These are phyloP conservation scores for Salarias fasciatus DNA, from an alignment of 2,797 vertebrate genomes.

Conservation along the genomic window DNA sequence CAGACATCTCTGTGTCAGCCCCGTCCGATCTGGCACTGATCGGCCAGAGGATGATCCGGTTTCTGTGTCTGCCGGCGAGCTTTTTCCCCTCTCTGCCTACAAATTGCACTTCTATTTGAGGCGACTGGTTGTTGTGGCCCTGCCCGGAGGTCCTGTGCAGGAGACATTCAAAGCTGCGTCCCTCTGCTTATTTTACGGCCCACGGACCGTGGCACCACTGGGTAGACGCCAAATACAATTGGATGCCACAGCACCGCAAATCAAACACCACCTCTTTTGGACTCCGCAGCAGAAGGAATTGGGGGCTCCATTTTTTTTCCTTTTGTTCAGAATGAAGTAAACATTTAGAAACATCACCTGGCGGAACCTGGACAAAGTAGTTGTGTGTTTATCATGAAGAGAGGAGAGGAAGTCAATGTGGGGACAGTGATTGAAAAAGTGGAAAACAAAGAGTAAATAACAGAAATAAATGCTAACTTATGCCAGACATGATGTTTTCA, in stretches of 20 bases:
- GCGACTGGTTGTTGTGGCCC: conserved; percentile 62
- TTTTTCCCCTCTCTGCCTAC: conserved; percentile 66
- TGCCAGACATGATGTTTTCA: too few relatives aligned
- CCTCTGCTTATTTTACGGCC: conserved; percentile 67
- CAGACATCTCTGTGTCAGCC: conserved; percentile 52
- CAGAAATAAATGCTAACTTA: too few relatives aligned
- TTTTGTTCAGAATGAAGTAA: conserved; percentile 19
- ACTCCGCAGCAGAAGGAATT: conserved; percentile 18
- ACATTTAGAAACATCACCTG: background rate
- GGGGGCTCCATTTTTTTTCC: conserved; percentile 13
- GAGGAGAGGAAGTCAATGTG: conserved; percentile 18
- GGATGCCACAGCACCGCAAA: conserved; percentile 20
- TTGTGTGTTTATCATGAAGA: conserved; percentile 36
- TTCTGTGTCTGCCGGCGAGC: conserved; percentile 49
- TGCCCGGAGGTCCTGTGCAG: conserved; percentile 53
- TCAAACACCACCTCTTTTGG: conserved; percentile 28
- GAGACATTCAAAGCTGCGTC: conserved; percentile 55
- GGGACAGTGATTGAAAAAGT: conserved; percentile 27
- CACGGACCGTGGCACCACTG: conserved; percentile 48
- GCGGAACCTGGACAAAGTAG: conserved; percentile 10
- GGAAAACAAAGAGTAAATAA: conserved; percentile 27
- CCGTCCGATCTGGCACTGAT: conserved; percentile 56
- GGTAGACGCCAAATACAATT: conserved; percentile 32
- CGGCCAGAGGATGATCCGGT: conserved; percentile 49
- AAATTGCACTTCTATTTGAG: conserved; percentile 66